Base-by-base conservation (phyloP, 1,140 invertebrate species). In the Pseudomyrmex sp. region DNA sequence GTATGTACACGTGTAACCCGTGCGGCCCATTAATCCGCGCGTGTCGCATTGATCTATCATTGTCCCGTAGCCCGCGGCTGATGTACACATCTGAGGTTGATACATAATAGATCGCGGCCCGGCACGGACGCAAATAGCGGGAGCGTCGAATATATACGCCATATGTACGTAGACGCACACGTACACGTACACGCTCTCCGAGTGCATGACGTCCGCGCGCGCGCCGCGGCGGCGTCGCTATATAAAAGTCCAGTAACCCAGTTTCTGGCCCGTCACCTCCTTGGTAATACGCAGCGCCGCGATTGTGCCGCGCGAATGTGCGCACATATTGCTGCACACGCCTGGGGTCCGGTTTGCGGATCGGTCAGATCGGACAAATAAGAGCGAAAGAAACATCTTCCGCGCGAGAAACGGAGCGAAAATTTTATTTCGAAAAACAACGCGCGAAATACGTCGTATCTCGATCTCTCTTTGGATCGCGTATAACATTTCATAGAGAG, bases 1-100 rank as follows among this genome's bases (percentile, higher is more conserved):
- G 74, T 87, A 23, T 59, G 80, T 83, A 86, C 84, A 77, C 84
- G 76, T 90, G 89, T 90, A 90, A 88, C 89, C 86, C 80, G 35
- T 88, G 90, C 89, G 79, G 86, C 88, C 90, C 90, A 92, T 92
- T 92, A 92, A 92, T 92, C 88, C 90, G 88, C 87, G 84, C 90
- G 88, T 91, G 91, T 92, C 90, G 88, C 90, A 90, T 92, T 92
- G 91, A 92, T 92, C 90, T 92, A 92, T 92, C 91, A 91, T 92
- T 92, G 90, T 91, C 91, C 90, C 77, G 86, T 84, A 72, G 63
- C 72, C 66, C 70, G 73, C 85, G 84, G 84, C 89, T 92, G 91
- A 92, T 91, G 90, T 91, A 91, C 90, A 87, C 87, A 89, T 89
- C 88, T 88, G 88, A 92, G 86, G 85, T 90, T 87, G 87, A 90